phyloP scores from a whole-genome alignment of 2,888 invertebrate genomes.

The Eupithecia insigniata region DNA sequence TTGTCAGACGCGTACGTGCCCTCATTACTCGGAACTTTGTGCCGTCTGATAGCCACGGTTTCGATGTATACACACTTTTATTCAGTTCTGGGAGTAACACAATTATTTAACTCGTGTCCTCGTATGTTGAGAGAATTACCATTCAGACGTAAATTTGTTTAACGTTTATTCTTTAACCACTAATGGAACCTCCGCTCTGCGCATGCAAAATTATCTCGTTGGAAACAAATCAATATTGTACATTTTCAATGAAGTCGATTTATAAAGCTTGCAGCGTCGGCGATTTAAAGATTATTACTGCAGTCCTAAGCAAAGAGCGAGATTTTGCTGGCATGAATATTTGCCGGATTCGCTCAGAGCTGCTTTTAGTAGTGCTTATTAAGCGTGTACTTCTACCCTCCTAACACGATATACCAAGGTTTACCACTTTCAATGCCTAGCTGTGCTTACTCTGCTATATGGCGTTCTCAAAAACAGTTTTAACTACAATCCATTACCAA shows the following conservation, averaged over 20 bases:
- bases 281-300: conserved; percentile 37
- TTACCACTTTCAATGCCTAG: conserved; percentile 76
- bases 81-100: conserved; percentile 27
- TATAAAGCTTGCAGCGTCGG: conserved; percentile 6
- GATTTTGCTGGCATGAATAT: conserved; percentile 57
- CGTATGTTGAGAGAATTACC: conserved; percentile 20
- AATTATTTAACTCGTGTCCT: conserved; percentile 30
- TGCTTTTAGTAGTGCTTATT: conserved; percentile 63
- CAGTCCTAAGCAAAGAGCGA: conserved; percentile 45
- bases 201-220: conserved; percentile 14
- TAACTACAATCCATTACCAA: conserved; percentile 46
- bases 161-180: conserved; percentile 16
- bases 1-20: conserved; percentile 66
- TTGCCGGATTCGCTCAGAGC: conserved; percentile 61
- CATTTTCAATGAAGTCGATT: conserved; percentile 15
- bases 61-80: conserved; percentile 38
- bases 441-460: conserved; percentile 58
- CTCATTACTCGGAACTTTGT: conserved; percentile 63
- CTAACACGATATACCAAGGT: conserved; percentile 77
- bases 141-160: conserved; percentile 24
- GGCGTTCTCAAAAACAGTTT: conserved; percentile 54
- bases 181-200: conserved; percentile 16
- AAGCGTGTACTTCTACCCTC: conserved; percentile 61
- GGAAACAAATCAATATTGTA: conserved; percentile 7
- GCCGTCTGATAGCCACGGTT: conserved; percentile 41